Evolutionary conservation across 2,888 invertebrate species (phyloP), one percentile per base, ranked within the genome.

Genomic region (Mythimna ferrago): DNA sequence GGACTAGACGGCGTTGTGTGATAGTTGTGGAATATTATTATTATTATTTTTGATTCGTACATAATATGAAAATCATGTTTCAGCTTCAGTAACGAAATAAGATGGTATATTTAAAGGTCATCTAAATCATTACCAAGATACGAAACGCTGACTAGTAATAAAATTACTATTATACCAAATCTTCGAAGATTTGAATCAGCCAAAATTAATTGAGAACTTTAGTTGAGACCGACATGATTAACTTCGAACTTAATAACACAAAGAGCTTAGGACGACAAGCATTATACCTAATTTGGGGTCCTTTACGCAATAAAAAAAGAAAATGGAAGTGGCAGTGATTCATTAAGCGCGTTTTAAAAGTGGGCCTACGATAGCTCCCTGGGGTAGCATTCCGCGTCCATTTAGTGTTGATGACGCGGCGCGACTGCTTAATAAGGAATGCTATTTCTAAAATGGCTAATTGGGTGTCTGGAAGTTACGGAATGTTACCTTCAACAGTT

Each of bases 291-390:
- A 84, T 70, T 82, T 76, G 32, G 65, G 68, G 69, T 70, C 58
- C 56, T 81, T 66, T 57, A 70, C 21, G 84, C 57, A 71, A 68
- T 63, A 84, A 84, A 63, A 26, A 82, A 86, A 66, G 60, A 62
- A 72, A 81, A 85, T 71, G 74, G 66, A 71, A 64, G 38, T 73
- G 74, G 74, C 76, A 77, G 85, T 81, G 86, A 85, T 85, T 87
- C 81, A 87, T 87, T 87, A 85, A 79, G 71, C 66, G 58, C 62
- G 53, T 78, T 82, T 78, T 69, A 64, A 71, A 58, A 84, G 72
- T 85, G 78, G 76, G 85, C 80, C 80, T 73, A 75, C 75, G 76
- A 78, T 86, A 68, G 82, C 73, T 67, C 86, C 80, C 78, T 48
- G 51, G 85, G 85, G 86, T 71, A 78, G 53, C 75, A 71, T 86